Evolutionary conservation across 2,797 vertebrate genomes (phyloP).

Genomic region (Siniperca scherzeri): DNA sequence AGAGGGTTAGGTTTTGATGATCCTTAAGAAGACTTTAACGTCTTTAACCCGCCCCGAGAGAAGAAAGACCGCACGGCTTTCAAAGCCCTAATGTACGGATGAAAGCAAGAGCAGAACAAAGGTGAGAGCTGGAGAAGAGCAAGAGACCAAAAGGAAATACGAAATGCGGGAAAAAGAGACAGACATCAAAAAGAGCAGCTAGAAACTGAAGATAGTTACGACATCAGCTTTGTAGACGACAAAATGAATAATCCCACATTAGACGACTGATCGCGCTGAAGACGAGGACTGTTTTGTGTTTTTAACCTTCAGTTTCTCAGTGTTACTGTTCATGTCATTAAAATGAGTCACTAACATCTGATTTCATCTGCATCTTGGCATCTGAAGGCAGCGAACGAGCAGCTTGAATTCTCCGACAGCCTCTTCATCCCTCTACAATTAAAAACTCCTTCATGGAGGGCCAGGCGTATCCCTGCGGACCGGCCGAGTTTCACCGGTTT

Average conservation of each 20-base stretch:
- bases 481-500: constrained; percentile 3
- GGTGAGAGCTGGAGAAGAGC: background rate
- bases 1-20: background rate
- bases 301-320: background rate
- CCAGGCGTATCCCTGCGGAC: background rate
- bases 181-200: background rate
- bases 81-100: constrained; percentile 6
- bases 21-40: background rate
- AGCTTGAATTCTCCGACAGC: background rate
- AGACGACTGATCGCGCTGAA: background rate
- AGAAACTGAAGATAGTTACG: background rate
- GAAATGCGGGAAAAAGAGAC: background rate
- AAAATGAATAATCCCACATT: background rate
- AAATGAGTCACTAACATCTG: background rate
- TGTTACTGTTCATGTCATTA: background rate
- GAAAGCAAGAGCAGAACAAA: background rate
- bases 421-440: background rate
- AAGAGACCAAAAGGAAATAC: background rate
- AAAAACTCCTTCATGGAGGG: background rate
- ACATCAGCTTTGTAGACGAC: background rate
- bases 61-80: background rate
- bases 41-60: background rate
- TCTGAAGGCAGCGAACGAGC: constrained; percentile 5
- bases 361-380: background rate
- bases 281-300: background rate